Evolutionary conservation across 1,140 invertebrate genomes (phyloP), one percentile per base, ranked within the genome.

Genomic region (Drosophila ironensis): DNA sequence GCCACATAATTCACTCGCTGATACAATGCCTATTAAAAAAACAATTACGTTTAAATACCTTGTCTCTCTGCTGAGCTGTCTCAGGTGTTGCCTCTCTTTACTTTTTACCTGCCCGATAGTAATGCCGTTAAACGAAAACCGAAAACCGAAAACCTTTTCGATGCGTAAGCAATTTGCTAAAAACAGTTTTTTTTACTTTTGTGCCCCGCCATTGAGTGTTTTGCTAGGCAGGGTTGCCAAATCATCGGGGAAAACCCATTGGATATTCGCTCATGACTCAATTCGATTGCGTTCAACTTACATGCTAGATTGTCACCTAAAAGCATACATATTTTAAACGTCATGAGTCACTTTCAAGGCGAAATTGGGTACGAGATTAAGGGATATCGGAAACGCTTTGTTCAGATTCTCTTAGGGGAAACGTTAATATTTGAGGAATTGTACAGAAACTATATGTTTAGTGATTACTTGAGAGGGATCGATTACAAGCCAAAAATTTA

Each of bases 1-100:
- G 80, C 63, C 73, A 78, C 78, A 84, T 84, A 86, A 84, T 84
- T 74, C 74, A 48, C 37, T 37, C 22, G 42, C 69, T 84, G 78
- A 86, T 82, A 84, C 48, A 71, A 84, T 84, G 64, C 51, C 78
- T 84, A 84, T 84, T 84, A 84, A 84, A 84, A 84, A 78, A 70
- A 69, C 80, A 86, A 84, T 84, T 84, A 84, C 80, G 78, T 67
- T 86, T 84, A 86, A 84, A 71, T 71, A 60, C 37, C 80, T 47
- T 84, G 80, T 84, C 53, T 11, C 27, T n/a, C n/a, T n/a, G n/a
- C n/a, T n/a, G n/a, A n/a, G 16, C 50, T 35, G 17, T 48, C 25
- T 22, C 17, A n/a, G n/a, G n/a, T n/a, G n/a, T n/a, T n/a, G n/a
- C n/a, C n/a, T n/a, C n/a, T n/a, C n/a, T n/a, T n/a, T n/a, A n/a